phyloP scores from a whole-genome alignment of 2,888 invertebrate genomes.

The Parochlus steinenii region DNA sequence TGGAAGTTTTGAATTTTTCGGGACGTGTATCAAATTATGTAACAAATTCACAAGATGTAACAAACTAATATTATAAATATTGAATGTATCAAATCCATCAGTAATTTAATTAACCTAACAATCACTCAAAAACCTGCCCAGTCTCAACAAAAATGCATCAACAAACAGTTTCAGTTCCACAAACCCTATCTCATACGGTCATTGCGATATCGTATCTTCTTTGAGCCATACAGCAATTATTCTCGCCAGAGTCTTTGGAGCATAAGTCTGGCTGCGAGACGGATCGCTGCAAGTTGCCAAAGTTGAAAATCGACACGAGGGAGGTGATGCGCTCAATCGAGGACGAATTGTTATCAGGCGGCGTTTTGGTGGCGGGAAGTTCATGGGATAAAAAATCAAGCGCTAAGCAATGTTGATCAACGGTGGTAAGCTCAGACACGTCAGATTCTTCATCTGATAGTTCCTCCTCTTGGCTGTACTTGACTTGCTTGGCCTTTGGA shows the following conservation, averaged over 20 bases:
- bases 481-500: conserved; percentile 31
- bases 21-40: too few relatives aligned
- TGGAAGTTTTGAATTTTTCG: too few relatives aligned
- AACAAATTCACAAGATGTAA: too few relatives aligned
- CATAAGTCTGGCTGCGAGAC: conserved; percentile 36
- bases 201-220: conserved; percentile 6
- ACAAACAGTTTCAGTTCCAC: too few relatives aligned
- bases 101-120: too few relatives aligned
- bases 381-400: conserved; percentile 12
- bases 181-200: too few relatives aligned
- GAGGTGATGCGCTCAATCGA: conserved; percentile 38
- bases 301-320: conserved; percentile 40
- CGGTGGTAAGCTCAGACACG: conserved; percentile 11
- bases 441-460: conserved; percentile 16
- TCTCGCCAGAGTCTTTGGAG: conserved; percentile 23
- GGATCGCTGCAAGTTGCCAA: conserved; percentile 29
- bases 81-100: too few relatives aligned
- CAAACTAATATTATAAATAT: too few relatives aligned
- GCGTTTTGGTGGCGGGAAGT: conserved; percentile 16
- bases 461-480: conserved; percentile 14
- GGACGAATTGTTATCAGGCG: conserved; percentile 36
- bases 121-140: too few relatives aligned
- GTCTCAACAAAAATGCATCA: too few relatives aligned
- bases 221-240: conserved; percentile 1
- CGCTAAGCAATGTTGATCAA: conserved; percentile 13